Conservation (phyloP, 2,888 invertebrate species). For the Athripsodes cinereus region DNA sequence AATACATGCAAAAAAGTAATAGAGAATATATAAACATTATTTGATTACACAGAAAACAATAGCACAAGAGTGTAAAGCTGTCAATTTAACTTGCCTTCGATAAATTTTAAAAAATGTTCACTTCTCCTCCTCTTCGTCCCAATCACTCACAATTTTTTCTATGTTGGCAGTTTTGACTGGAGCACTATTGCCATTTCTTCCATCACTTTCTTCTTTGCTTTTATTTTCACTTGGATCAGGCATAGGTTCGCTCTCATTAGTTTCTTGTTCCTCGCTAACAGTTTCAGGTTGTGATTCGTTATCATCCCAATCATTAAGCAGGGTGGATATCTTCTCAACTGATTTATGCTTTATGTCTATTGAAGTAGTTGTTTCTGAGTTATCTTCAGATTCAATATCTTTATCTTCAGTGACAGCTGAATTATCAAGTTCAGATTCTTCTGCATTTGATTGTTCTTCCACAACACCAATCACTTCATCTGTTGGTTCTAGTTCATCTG, state of each 20-base stretch:
- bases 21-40: too few relatives aligned
- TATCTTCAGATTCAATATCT: conserved; percentile 20
- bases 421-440: conserved; percentile 24
- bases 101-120: too few relatives aligned
- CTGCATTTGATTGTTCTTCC: conserved; percentile 9
- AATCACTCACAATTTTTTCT: conserved; percentile 46
- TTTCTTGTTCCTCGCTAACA: not conserved
- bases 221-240: conserved; percentile 43
- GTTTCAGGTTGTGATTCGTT: conserved; percentile 40
- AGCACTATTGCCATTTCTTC: conserved; percentile 13
- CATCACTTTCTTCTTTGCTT: conserved; percentile 26
- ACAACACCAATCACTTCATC: conserved; percentile 2
- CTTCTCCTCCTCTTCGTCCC: conserved; percentile 38
- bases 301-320: conserved; percentile 49
- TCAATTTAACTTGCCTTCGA: too few relatives aligned
- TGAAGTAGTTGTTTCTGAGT: conserved; percentile 1
- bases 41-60: too few relatives aligned
- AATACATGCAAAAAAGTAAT: too few relatives aligned
- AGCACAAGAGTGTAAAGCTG: too few relatives aligned
- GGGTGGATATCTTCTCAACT: conserved; percentile 38
- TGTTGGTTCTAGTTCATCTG: conserved; percentile 11
- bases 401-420: conserved; percentile 26
- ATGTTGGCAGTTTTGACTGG: conserved; percentile 39
- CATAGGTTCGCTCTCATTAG: conserved; percentile 3
- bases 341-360: conserved; percentile 28